These are phyloP conservation scores for Rhinoderma darwinii DNA, from an alignment of 2,113 vertebrate genomes.

Conservation along the genomic window DNA sequence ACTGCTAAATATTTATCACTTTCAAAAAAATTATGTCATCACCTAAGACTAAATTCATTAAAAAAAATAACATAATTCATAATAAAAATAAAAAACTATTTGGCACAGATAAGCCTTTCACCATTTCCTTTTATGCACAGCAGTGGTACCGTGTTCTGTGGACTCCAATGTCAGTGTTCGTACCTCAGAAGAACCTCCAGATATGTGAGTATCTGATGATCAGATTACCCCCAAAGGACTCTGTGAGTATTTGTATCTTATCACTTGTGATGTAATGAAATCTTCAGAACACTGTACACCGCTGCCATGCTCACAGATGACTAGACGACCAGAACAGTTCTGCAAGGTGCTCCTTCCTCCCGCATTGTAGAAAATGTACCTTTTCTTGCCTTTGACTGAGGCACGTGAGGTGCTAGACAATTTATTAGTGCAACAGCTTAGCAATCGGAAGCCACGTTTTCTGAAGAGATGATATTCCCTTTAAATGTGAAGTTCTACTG, in stretches of 20 bases:
- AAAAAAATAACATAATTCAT: slow-evolving; percentile 63
- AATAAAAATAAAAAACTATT: slow-evolving; percentile 62
- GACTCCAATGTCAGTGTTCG: neutral
- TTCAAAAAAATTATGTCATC: neutral
- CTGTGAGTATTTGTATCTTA: neutral
- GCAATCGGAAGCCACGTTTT: slow-evolving; percentile 70
- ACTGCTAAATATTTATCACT: slow-evolving; percentile 7
- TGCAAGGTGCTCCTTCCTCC: slow-evolving; percentile 68
- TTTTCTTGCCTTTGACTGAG: slow-evolving; percentile 69
- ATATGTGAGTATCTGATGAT: neutral
- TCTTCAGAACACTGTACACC: slow-evolving; percentile 6
- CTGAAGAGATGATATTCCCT: slow-evolving; percentile 39
- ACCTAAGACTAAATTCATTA: neutral
- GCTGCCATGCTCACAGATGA: slow-evolving; percentile 56
- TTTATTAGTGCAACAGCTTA: slow-evolving; percentile 71
- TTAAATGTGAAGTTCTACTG: slow-evolving; percentile 14
- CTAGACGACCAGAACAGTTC: slow-evolving; percentile 66
- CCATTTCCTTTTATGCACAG: slow-evolving; percentile 59
- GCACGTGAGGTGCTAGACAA: slow-evolving; percentile 73
- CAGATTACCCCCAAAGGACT: neutral
- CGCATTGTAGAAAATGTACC: slow-evolving; percentile 27
- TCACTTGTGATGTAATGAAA: neutral
- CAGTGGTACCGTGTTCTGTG: slow-evolving; percentile 6
- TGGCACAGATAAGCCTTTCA: slow-evolving; percentile 69
- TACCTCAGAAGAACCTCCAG: neutral